phyloP scores from a whole-genome alignment of 2,797 vertebrate genomes.

The Sarcophilus harrisii region DNA sequence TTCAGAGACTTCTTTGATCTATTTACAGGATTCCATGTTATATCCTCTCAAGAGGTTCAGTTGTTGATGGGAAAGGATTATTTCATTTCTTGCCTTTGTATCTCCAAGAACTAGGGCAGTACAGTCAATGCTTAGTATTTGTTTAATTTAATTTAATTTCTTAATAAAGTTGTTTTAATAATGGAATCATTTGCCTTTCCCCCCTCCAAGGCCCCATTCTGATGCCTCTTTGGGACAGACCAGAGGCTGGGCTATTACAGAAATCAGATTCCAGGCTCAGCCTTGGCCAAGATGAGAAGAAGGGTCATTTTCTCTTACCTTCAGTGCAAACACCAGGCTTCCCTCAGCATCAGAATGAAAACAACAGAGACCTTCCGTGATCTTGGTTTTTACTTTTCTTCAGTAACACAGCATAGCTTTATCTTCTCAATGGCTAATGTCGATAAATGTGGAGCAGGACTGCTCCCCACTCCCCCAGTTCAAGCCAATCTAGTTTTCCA shows the following conservation, averaged over 20 bases:
- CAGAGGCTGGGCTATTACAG: not conserved
- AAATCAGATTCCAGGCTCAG: not conserved
- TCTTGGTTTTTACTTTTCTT: not conserved
- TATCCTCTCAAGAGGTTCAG: not conserved
- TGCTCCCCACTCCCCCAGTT: not conserved
- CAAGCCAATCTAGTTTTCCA: too few relatives aligned
- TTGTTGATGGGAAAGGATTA: not conserved
- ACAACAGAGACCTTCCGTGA: not conserved
- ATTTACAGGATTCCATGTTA: not conserved
- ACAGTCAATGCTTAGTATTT: not conserved
- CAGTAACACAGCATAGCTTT: not conserved
- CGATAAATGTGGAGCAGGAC: not conserved
- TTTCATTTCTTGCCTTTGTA: not conserved
- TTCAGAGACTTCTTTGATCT: not conserved
- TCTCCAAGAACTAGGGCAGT: not conserved
- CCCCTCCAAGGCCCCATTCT: not conserved
- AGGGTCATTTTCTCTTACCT: not conserved
- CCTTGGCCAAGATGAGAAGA: not conserved
- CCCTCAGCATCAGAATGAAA: not conserved
- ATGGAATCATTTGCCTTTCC: not conserved
- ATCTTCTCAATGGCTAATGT: not conserved
- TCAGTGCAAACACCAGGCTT: not conserved
- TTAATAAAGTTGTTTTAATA: not conserved
- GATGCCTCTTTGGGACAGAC: not conserved
- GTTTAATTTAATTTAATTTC: not conserved